Evolutionary conservation across 2,797 vertebrate genomes (phyloP).

Genomic region (Girardinus metallicus): DNA sequence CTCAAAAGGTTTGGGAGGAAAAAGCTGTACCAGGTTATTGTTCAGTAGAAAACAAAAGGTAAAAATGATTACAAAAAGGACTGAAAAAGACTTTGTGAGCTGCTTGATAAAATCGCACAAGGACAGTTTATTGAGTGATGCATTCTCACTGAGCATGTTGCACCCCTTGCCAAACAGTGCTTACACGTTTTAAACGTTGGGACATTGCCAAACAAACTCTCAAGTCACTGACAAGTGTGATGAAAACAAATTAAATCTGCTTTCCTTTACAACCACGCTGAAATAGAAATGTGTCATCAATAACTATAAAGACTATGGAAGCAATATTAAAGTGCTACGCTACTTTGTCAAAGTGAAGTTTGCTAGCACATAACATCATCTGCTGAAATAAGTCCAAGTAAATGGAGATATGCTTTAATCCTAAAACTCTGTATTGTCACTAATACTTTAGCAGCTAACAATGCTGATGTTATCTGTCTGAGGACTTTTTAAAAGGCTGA

Average conservation of each 20-base stretch:
- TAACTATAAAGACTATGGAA: constrained; percentile 22
- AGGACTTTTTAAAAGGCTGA: neutral
- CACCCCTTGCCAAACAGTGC: constrained; percentile 32
- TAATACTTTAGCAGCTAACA: neutral
- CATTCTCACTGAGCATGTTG: constrained; percentile 26
- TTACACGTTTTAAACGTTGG: constrained; percentile 22
- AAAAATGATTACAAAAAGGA: constrained; percentile 3
- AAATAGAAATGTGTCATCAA: constrained; percentile 37
- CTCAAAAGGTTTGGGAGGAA: constrained; percentile 60
- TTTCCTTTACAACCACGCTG: constrained; percentile 40
- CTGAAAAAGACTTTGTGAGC: constrained; percentile 22
- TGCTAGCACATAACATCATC: neutral
- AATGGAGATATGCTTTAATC: neutral
- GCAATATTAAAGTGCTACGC: neutral
- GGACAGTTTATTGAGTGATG: constrained; percentile 25
- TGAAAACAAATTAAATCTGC: constrained; percentile 55
- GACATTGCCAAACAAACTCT: constrained; percentile 27
- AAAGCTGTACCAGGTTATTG: constrained; percentile 65
- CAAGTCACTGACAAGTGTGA: constrained; percentile 38
- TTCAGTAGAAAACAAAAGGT: constrained; percentile 45
- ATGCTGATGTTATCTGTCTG: neutral
- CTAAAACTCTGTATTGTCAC: neutral
- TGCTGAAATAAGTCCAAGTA: neutral
- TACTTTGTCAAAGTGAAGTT: neutral
- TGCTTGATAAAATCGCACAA: constrained; percentile 25